Conservation (phyloP, 2,888 invertebrate species). For the Ommatoiulus sabulosus region DNA sequence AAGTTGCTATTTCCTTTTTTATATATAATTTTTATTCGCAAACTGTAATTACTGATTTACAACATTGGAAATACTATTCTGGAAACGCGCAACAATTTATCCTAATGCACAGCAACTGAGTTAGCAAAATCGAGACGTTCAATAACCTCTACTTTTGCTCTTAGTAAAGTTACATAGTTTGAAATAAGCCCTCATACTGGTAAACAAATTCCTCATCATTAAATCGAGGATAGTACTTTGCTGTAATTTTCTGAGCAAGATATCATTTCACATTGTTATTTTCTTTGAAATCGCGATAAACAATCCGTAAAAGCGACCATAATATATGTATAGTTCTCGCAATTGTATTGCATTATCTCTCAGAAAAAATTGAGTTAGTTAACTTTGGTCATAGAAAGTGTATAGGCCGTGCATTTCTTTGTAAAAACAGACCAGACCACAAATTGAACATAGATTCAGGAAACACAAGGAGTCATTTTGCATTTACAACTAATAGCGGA, state of each 20-base stretch:
- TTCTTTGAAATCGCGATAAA: background rate
- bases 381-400: no score
- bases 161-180: background rate
- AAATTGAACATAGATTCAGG: no score
- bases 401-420: no score
- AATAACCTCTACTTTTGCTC: background rate
- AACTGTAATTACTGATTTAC: background rate
- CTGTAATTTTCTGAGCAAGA: background rate
- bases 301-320: background rate
- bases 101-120: background rate
- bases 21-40: background rate
- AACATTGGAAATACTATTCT: background rate
- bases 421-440: no score
- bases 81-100: background rate
- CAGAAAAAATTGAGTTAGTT: no score
- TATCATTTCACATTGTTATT: background rate
- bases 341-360: no score
- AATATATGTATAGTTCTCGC: background rate
- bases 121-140: conserved; percentile 15
- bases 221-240: background rate
- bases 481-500: no score
- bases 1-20: background rate
- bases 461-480: no score
- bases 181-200: background rate
- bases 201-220: background rate